These are phyloP conservation scores for Aphelinus certus DNA, from an alignment of 1,140 invertebrate genomes.

Conservation along the genomic window DNA sequence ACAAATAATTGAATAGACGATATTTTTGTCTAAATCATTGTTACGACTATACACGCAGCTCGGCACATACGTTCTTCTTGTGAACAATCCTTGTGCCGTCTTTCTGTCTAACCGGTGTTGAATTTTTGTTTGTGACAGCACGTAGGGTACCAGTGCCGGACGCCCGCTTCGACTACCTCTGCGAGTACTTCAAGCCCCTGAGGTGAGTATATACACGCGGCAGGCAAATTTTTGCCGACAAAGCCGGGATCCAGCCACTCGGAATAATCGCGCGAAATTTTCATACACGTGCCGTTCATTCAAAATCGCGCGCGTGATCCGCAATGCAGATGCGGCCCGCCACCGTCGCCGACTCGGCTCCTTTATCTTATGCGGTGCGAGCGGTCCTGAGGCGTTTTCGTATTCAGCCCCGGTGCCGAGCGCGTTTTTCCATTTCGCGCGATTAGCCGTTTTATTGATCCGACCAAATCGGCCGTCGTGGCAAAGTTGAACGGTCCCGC, in stretches of 20 bases:
- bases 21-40: no score
- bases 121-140: constrained; percentile 62
- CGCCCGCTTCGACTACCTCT: constrained; percentile 91
- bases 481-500: neutral
- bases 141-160: constrained; percentile 98
- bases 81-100: no score
- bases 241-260: constrained; percentile 39
- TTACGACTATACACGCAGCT: no score
- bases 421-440: neutral
- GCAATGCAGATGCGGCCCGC: constrained; percentile 60
- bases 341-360: neutral
- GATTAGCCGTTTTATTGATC: neutral
- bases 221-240: constrained; percentile 8
- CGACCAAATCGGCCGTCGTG: no score
- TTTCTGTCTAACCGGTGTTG: no score
- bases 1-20: no score
- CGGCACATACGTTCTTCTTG: no score
- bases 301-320: constrained; percentile 56
- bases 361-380: neutral
- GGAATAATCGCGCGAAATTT: constrained; percentile 9
- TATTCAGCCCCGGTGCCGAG: neutral
- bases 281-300: neutral
- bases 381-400: neutral
- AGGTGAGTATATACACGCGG: constrained; percentile 74
- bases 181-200: constrained; percentile 92